Base-by-base conservation (phyloP, 2,113 vertebrate species). In the Anguilla rostrata region DNA sequence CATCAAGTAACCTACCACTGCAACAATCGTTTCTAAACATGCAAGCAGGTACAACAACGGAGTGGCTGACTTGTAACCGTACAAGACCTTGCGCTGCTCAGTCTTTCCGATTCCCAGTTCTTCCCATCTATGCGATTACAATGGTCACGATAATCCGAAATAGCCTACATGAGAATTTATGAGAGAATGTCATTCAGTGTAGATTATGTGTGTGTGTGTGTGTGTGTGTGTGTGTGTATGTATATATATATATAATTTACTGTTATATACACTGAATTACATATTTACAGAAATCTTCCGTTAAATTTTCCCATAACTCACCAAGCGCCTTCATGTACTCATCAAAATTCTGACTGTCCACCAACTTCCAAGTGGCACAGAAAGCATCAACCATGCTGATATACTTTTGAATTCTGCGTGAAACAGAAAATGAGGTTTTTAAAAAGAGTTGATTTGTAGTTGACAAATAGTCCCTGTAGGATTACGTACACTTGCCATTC, bases 301-400 rank as follows among this genome's bases (percentile, higher is more conserved):
- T 60, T n/a, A 56, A 83, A 40, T 46, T 46, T 12, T 83, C 39
- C 18, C 15, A 41, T 80, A 46, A 94, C 97, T 90, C 92, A 99
- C 98, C 98, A 49, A 99, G 88, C 11, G 96, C 94, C 91, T 99
- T 99, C 98, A 99, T 98, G 88, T 99, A 99, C 7, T 98, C 98
- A 84, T 99, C 98, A 92, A 99, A 99, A 92, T 99, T 98, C 90
- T 98, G 96, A 92, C 97, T 99, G 92, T 99, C 97, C 0, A 96
- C 92, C 93, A 99, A 92, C 90, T 98, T 99, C 98, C 98, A 99
- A 75, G 97, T 98, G 34, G 94, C 97, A 90, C 97, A 98, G 93
- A 99, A 99, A 91, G 97, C 95, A 85, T 99, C 98, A 86, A 98
- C 97, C 98, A 98, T 99, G 90, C 20, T 63, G 60, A 63, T 20